Evolutionary conservation across 2,797 vertebrate species (phyloP), one percentile per base, ranked within the genome.

Genomic region (Phaenicophaeus curvirostris): DNA sequence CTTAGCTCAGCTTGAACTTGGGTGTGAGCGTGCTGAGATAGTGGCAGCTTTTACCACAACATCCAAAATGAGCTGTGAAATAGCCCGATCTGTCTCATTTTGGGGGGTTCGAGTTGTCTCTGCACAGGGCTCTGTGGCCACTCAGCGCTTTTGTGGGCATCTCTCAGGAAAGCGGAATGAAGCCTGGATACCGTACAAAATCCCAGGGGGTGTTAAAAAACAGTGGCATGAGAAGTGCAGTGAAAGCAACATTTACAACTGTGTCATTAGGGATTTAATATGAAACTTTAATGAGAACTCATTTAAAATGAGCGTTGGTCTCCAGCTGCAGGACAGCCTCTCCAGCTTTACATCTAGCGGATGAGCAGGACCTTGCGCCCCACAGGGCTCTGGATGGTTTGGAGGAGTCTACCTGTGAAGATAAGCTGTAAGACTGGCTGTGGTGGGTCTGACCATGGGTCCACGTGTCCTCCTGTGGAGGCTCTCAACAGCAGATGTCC

Each of bases 371-470:
- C 20, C 21, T 25, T 4, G 5, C 2, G 1, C 35, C 73, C 50
- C 24, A 86, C 51, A 8, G 65, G 35, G 3, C 46, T 88, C 67
- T 42, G 82, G 87, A 96, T 58, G 66, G 89, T 96, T 65, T 77
- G 95, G 81, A 94, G 74, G 79, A 97, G 94, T 13, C 94, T 87
- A 80, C 93, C 96, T 97, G 96, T 6, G 16, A 83, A 85, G 59
- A 85, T 66, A 83, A 89, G 28, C 46, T 5, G 0, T 21, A 13
- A 78, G 17, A 55, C 3, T 2, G 6, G 33, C 44, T 41, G n/a
- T 71, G 30, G 76, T 53, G 53, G 41, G 19, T 61, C 20, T 62
- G 21, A 41, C 21, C 28, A 3, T 0, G 1, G 39, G 13, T 28
- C 41, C 11, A 2, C 4, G 12, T 61, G 46, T 33, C 28, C 31